phyloP scores from a whole-genome alignment of 2,888 invertebrate species.

The Cantharis lateralis region DNA sequence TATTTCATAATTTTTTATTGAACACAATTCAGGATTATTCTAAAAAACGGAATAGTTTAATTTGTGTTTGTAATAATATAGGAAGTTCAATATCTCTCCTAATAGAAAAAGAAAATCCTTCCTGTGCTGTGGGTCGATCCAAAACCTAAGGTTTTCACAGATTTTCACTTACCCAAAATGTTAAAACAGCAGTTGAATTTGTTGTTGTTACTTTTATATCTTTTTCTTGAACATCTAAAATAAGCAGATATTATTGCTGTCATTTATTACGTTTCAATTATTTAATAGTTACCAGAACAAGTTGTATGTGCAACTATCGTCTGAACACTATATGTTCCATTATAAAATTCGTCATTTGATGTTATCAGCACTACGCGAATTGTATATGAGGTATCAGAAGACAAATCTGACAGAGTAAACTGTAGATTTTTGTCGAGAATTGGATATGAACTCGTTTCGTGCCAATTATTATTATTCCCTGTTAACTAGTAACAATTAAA shows the following conservation, averaged over 20 bases:
- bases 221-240: constrained; percentile 7
- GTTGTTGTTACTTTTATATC: background rate
- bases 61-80: background rate
- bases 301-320: constrained; percentile 1
- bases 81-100: background rate
- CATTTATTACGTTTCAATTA: background rate
- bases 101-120: background rate
- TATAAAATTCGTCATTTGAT: background rate
- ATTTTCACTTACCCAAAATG: constrained; percentile 4
- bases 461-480: background rate
- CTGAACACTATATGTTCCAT: background rate
- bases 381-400: background rate
- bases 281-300: constrained; percentile 11
- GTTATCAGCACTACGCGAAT: constrained; percentile 5
- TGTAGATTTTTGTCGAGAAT: background rate
- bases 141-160: too few relatives aligned
- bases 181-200: background rate
- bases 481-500: background rate
- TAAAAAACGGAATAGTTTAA: background rate
- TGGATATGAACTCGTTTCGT: background rate
- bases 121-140: too few relatives aligned
- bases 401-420: background rate
- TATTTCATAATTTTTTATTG: background rate
- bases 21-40: background rate
- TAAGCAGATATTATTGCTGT: background rate